Evolutionary conservation across 2,888 invertebrate species (phyloP).

Genomic region (Drosophila trichaetosa): DNA sequence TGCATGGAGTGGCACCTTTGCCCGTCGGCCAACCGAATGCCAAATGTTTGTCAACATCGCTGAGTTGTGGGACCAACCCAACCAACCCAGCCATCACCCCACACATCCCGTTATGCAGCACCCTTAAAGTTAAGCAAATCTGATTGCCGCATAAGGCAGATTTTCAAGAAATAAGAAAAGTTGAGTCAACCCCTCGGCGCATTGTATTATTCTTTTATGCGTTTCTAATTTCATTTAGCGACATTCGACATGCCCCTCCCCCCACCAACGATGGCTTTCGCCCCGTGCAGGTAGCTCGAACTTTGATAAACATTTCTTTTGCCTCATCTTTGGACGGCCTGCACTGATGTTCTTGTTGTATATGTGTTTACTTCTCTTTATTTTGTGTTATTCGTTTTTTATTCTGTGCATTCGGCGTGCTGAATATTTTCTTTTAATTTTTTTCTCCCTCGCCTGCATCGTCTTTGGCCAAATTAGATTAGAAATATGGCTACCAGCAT

Average conservation of each 20-base stretch:
- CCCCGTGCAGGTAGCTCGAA: conserved; percentile 51
- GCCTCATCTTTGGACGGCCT: conserved; percentile 49
- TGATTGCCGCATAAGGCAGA: conserved; percentile 31
- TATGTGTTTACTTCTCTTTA: conserved; percentile 17
- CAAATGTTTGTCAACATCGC: conserved; percentile 69
- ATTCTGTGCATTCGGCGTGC: conserved; percentile 32
- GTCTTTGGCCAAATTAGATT: conserved; percentile 79
- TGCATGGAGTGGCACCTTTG: conserved; percentile 49
- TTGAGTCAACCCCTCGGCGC: conserved; percentile 61
- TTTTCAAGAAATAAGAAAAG: conserved; percentile 27
- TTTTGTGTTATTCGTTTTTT: conserved; percentile 40
- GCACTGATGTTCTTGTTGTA: conserved; percentile 68
- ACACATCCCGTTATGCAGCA: conserved; percentile 5
- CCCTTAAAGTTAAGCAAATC: conserved; percentile 38
- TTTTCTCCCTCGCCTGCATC: conserved; percentile 13
- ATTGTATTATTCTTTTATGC: conserved; percentile 77
- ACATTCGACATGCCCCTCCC: conserved; percentile 63
- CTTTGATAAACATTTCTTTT: conserved; percentile 73
- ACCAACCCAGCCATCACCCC: neutral
- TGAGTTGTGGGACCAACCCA: neutral
- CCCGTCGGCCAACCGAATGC: conserved; percentile 64
- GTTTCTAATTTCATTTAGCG: conserved; percentile 82
- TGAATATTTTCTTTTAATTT: conserved; percentile 76
- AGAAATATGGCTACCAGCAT: conserved; percentile 81
- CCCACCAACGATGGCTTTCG: neutral